Evolutionary conservation across 2,888 invertebrate species (phyloP).

Genomic region (Aelia acuminata): DNA sequence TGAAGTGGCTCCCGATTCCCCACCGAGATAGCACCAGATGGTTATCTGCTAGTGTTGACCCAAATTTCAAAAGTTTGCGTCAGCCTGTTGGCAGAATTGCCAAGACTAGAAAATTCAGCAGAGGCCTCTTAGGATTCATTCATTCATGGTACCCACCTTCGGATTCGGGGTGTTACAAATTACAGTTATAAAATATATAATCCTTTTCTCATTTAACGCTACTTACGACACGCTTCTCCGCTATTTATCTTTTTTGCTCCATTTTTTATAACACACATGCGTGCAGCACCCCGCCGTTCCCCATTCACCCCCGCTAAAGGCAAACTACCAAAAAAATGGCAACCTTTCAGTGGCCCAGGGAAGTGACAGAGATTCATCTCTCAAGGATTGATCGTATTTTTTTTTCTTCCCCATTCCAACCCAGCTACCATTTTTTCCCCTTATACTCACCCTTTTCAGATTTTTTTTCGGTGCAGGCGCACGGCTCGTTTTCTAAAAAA

Average conservation of each 20-base stretch:
- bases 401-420: neutral
- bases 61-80: conserved; percentile 28
- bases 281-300: neutral
- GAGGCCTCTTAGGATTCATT: neutral
- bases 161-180: neutral
- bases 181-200: neutral
- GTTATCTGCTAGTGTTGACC: conserved; percentile 35
- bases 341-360: conserved; percentile 28
- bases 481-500: conserved; percentile 23
- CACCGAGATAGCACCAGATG: conserved; percentile 15
- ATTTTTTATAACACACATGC: neutral
- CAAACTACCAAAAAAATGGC: conserved; percentile 50
- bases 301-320: conserved; percentile 26
- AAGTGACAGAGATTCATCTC: conserved; percentile 55
- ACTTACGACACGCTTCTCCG: neutral
- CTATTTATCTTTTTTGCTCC: neutral
- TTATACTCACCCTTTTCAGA: neutral
- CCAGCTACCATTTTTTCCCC: neutral
- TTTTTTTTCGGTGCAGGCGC: neutral
- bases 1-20: conserved; percentile 22
- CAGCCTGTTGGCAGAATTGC: neutral
- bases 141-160: neutral
- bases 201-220: neutral
- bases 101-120: conserved; percentile 1
- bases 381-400: conserved; percentile 8